Base-by-base conservation (phyloP, 2,797 vertebrate species). In the Graptemys geographica region DNA sequence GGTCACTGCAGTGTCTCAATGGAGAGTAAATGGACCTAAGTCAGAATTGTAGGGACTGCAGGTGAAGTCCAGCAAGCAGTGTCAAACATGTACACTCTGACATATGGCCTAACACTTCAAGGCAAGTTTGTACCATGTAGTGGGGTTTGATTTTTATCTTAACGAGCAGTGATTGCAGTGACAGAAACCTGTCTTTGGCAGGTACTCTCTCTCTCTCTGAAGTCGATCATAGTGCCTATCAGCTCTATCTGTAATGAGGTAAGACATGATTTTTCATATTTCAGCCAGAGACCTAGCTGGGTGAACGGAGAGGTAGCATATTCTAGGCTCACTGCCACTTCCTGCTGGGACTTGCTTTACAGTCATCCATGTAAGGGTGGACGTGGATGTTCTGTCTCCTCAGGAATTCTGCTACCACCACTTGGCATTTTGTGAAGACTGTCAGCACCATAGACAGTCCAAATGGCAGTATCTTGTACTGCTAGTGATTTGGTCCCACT, bases 1-100 rank as follows among this genome's bases (percentile, higher is more conserved):
- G 59, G 80, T 91, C 95, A 96, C 96, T 96, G 94, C 96, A 96
- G 79, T 87, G 51, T 81, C 93, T 94, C 92, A 88, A 59, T 41
- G 27, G 92, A 91, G 93, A 95, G 80, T 90, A 87, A 8, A 84
- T 53, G 95, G 92, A 93, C 47, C 79, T 13, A n/a, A 94, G 92
- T 93, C 94, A 94, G 94, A 93, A 55, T 81, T 56, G 74, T 6
- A 94, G 90, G 47, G 94, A 81, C 49, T 86, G 80, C 94, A 96
- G 93, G 81, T 89, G 92, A 97, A 89, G 78, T 85, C 84, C 94
- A 91, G 86, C 65, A 6, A 21, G 89, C 79, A 33, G 94, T 93
- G 92, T 79, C 90, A 93, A 59, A 59, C 27, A 59, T 59, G 37
- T 79, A 83, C 81, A 89, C 47, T 69, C 53, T 90, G 86, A 91